Percentiles rank a stretch among this genome's conserved stretches.
Evolutionary conservation across 1,140 invertebrate species (phyloP).

Genomic region (Euglossa dilemma): DNA sequence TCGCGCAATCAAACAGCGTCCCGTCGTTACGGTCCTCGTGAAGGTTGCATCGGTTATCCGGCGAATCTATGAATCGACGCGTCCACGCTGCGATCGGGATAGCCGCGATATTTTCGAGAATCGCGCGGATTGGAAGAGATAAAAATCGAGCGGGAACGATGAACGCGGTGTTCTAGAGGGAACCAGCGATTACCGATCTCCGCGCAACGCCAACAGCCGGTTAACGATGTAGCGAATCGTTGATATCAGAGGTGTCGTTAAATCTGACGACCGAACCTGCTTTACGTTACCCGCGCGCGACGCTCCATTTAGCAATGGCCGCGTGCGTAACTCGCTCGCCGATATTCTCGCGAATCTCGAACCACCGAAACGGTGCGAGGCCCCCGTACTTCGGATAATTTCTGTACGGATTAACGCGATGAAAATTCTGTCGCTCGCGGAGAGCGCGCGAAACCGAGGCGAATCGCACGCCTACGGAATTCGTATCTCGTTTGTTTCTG

Average conservation of each 20-base stretch:
- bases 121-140: too few relatives aligned
- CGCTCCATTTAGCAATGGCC: neutral
- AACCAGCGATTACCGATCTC: constrained; percentile 1
- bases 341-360: neutral
- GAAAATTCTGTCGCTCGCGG: constrained; percentile 4
- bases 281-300: neutral
- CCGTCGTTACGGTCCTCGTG: neutral
- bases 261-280: neutral
- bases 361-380: neutral
- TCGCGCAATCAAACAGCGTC: too few relatives aligned
- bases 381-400: constrained; percentile 15
- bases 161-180: neutral
- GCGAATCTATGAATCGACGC: neutral
- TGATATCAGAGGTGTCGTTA: constrained; percentile 1
- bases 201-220: too few relatives aligned
- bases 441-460: neutral
- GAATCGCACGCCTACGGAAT: neutral
- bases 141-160: neutral
- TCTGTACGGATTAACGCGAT: neutral
- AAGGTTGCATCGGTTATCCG: neutral
- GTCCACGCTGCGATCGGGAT: neutral
- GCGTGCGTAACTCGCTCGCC: neutral
- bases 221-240: neutral
- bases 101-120: too few relatives aligned
- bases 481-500: neutral